Evolutionary conservation across 2,888 invertebrate genomes (phyloP), one percentile per base, ranked within the genome.

Genomic region (Aromia moschata): DNA sequence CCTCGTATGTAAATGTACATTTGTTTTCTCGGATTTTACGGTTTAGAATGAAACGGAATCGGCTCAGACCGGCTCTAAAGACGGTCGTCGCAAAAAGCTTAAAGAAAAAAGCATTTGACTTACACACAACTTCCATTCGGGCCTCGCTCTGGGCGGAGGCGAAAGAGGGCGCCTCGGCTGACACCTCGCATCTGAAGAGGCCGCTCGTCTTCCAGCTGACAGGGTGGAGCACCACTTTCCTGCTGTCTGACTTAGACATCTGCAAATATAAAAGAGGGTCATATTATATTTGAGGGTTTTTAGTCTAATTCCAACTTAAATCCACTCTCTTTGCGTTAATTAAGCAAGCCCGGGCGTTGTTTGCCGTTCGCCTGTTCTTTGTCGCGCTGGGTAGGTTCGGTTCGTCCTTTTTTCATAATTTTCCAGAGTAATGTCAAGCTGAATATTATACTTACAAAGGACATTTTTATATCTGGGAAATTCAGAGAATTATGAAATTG

Each of bases 91-190:
- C 4, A 25, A 25, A 3, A 25, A 46, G 33, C 15, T 45, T 30
- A 17, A 16, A 16, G 16, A 46, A 46, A 49, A 49, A 10, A 9
- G 18, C 20, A 20, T 20, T 30, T 51, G 38, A 89, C 90, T 89
- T 85, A 91, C 91, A 90, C 71, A 91, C 88, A 74, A 91, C 89
- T 82, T 91, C 91, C 90, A 91, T 88, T 74, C 87, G 84, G 25
- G 89, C 89, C 79, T 91, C 91, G 45, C 87, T 89, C 65, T 89
- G 87, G 0, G 87, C 89, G 5, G 91, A 91, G 1, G 88, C 86
- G 75, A 91, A 91, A 67, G 89, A 89, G 4, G 91, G 91, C 45
- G 89, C 90, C 79, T 91, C 91, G 0, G 91, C 91, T 16, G 91
- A 91, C 56, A 91, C 89, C 78, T 91, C 91, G 75, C 91, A 91